Evolutionary conservation across 2,888 invertebrate genomes (phyloP).

Genomic region (Acrocyrtus sp.): DNA sequence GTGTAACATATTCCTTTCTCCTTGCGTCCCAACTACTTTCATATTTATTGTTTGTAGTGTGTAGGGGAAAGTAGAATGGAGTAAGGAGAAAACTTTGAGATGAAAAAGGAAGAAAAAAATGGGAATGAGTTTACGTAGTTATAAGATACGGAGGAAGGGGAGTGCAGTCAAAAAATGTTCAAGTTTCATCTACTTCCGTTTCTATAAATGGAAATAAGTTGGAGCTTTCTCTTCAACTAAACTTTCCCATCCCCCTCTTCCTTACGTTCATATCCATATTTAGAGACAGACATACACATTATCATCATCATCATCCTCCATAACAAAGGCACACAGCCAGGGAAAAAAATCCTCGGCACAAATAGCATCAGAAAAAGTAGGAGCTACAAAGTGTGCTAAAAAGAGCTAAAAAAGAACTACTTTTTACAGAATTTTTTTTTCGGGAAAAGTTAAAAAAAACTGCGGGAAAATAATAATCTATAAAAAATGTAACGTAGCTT

Average conservation of each 20-base stretch:
- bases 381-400: not conserved
- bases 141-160: slow-evolving; percentile 22
- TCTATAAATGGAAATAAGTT: slow-evolving; percentile 39
- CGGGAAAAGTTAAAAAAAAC: too few relatives aligned
- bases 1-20: slow-evolving; percentile 44
- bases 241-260: slow-evolving; percentile 22
- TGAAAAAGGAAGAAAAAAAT: slow-evolving; percentile 13
- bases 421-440: too few relatives aligned
- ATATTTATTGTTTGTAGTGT: slow-evolving; percentile 3
- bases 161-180: slow-evolving; percentile 44
- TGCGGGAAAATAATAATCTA: not conserved
- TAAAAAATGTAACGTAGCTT: not conserved
- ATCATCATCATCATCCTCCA: not conserved
- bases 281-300: not conserved
- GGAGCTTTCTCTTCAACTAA: slow-evolving; percentile 17
- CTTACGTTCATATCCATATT: not conserved
- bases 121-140: not conserved
- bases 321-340: too few relatives aligned
- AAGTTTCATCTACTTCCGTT: slow-evolving; percentile 51
- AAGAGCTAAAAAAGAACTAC: not conserved
- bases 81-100: slow-evolving; percentile 7
- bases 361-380: not conserved
- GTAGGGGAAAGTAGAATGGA: not conserved
- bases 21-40: slow-evolving; percentile 15
- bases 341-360: not conserved